These are phyloP conservation scores for Watsonalla binaria DNA, from an alignment of 2,888 invertebrate species.

Conservation along the genomic window DNA sequence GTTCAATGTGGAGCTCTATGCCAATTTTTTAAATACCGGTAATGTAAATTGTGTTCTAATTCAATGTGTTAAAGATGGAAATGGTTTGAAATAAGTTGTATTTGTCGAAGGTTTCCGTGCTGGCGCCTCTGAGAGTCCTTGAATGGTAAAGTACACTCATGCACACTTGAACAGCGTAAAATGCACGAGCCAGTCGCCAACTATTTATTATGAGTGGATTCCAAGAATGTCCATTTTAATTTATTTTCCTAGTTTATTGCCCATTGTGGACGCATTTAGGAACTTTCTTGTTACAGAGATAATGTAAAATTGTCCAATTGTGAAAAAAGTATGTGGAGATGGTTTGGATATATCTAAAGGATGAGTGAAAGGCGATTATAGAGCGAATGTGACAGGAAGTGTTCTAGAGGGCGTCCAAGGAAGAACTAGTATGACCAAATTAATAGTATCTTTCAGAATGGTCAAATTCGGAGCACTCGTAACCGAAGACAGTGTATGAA, in stretches of 20 bases:
- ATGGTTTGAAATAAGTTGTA: background rate
- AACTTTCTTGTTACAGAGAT: too few species aligned
- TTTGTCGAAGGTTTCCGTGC: conserved; percentile 29
- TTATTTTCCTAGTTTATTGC: background rate
- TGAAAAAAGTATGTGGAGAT: too few species aligned
- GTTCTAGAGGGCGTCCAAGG: too few species aligned
- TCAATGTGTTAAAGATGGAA: background rate
- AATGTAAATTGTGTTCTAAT: background rate
- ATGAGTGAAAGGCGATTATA: too few species aligned
- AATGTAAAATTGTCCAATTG: too few species aligned
- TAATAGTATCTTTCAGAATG: too few species aligned
- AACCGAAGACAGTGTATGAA: too few species aligned
- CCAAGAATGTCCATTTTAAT: background rate
- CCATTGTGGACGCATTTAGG: background rate
- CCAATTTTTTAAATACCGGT: background rate
- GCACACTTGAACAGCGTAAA: conserved; percentile 5
- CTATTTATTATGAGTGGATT: background rate
- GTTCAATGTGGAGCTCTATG: background rate
- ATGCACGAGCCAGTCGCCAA: conserved; percentile 8
- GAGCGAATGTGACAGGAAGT: too few species aligned
- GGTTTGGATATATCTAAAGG: too few species aligned
- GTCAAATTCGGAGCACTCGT: too few species aligned
- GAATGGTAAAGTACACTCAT: conserved; percentile 11
- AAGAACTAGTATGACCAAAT: too few species aligned
- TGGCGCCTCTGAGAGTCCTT: conserved; percentile 66